A percentile compares a stretch with the other conserved stretches of the same genome.
phyloP scores from a whole-genome alignment of 2,888 invertebrate genomes.

The Digitonthophagus gazella region DNA sequence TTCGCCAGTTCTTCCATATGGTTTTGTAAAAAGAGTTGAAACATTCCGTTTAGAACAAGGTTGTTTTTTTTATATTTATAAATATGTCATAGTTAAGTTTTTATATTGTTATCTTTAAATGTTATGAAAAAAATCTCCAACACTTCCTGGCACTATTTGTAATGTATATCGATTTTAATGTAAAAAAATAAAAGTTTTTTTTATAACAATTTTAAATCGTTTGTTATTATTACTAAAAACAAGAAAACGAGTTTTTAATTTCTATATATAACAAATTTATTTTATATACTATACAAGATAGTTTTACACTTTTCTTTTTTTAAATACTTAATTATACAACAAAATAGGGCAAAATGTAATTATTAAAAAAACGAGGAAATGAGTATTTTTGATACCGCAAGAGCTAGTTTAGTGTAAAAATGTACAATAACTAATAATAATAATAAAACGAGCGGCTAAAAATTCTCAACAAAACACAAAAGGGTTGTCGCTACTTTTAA shows the following conservation, averaged over 20 bases:
- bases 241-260: slow-evolving; percentile 14
- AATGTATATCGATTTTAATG: slow-evolving; percentile 18
- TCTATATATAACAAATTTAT: slow-evolving; percentile 27
- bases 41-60: slow-evolving; percentile 11
- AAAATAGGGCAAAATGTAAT: slow-evolving; percentile 18
- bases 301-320: slow-evolving; percentile 22
- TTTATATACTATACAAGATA: slow-evolving; percentile 27
- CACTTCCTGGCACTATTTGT: slow-evolving; percentile 8
- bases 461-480: slow-evolving; percentile 15
- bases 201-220: slow-evolving; percentile 6
- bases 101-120: slow-evolving; percentile 11
- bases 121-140: slow-evolving; percentile 9
- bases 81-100: slow-evolving; percentile 11
- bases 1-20: slow-evolving; percentile 6
- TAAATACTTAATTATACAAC: slow-evolving; percentile 28
- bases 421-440: slow-evolving; percentile 8
- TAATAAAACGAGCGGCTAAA: slow-evolving; percentile 2
- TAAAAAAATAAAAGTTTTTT: slow-evolving; percentile 20
- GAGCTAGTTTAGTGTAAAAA: slow-evolving; percentile 7
- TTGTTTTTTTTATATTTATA: slow-evolving; percentile 15
- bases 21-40: slow-evolving; percentile 16
- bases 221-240: not conserved
- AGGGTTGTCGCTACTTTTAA: not conserved
- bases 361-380: slow-evolving; percentile 13
- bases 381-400: slow-evolving; percentile 10